phyloP scores from a whole-genome alignment of 2,113 vertebrate species.

The Vireo altiloquus region DNA sequence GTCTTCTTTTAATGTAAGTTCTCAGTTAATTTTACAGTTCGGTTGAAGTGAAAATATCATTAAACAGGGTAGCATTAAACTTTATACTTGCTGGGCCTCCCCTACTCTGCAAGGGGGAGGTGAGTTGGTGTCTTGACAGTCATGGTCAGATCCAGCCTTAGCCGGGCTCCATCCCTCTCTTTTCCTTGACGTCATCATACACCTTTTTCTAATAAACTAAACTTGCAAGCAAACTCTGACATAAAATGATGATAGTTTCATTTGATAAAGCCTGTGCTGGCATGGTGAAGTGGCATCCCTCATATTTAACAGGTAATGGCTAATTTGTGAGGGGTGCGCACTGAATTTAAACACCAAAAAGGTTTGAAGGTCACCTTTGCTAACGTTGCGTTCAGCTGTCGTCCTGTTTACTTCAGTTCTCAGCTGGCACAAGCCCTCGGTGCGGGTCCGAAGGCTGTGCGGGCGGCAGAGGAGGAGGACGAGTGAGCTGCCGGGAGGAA shows the following conservation, averaged over 20 bases:
- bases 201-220: background rate
- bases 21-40: slow-evolving; percentile 68
- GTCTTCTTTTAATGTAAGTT: slow-evolving; percentile 60
- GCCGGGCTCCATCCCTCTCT: background rate
- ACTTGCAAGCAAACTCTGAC: background rate
- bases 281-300: background rate
- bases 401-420: fast-evolving
- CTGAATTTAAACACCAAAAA: background rate
- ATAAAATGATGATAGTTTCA: background rate
- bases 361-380: background rate
- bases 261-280: fast-evolving
- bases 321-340: background rate
- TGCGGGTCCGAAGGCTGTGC: background rate
- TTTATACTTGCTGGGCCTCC: background rate
- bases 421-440: background rate
- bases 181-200: background rate
- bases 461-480: background rate
- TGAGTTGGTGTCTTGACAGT: background rate
- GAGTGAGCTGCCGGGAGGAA: background rate
- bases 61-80: background rate
- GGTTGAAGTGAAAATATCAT: slow-evolving; percentile 52
- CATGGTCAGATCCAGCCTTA: background rate
- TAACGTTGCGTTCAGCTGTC: fast-evolving
- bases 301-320: background rate
- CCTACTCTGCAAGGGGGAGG: background rate